phyloP scores from a whole-genome alignment of 2,797 vertebrate species.

The Babyrousa celebensis region DNA sequence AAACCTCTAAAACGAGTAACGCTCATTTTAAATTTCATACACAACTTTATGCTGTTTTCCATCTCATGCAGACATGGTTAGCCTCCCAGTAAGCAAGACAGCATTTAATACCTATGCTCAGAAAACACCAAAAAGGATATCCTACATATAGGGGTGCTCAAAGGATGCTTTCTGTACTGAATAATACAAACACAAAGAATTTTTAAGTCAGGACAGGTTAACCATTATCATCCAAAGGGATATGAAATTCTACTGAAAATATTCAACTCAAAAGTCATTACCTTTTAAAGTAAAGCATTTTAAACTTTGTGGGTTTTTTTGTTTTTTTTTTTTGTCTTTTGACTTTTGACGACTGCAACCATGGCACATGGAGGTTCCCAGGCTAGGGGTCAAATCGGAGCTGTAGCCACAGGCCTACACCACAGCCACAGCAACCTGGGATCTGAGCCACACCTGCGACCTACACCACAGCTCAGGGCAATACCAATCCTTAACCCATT shows the following conservation, averaged over 20 bases:
- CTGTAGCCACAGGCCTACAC: no score
- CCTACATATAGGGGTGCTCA: neutral
- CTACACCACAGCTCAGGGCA: no score
- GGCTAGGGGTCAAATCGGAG: no score
- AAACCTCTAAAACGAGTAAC: neutral
- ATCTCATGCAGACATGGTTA: neutral
- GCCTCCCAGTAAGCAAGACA: neutral
- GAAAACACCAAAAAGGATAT: neutral
- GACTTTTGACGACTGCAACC: no score
- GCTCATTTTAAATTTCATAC: neutral
- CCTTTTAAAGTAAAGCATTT: conserved; percentile 16
- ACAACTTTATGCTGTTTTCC: neutral
- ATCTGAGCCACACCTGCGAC: no score
- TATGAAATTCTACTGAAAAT: conserved; percentile 25
- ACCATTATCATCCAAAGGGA: conserved; percentile 13
- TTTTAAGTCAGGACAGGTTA: conserved; percentile 9
- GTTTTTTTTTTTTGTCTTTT: no score
- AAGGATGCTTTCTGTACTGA: neutral
- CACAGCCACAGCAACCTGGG: no score
- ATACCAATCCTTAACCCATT: no score
- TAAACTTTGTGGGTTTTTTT: neutral
- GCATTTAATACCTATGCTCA: neutral
- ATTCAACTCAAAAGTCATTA: neutral
- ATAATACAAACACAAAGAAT: neutral
- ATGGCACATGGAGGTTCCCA: no score